Evolutionary conservation across 2,797 vertebrate genomes (phyloP), one percentile per base, ranked within the genome.

Genomic region (Buphagus erythrorhynchus): DNA sequence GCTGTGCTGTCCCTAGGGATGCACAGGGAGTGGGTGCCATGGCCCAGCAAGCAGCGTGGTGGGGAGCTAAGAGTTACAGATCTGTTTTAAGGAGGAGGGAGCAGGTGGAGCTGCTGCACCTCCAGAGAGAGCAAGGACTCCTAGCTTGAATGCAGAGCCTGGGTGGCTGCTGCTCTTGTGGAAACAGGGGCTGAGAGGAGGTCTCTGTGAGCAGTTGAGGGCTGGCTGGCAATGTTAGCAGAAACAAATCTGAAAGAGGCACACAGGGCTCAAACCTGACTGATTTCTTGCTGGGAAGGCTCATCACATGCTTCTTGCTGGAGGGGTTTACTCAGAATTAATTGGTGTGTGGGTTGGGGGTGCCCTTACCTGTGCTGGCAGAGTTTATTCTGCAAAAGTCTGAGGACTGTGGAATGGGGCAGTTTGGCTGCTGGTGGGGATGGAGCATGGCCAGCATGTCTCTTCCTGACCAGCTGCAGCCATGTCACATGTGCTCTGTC

Each of bases 41-140:
- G 0, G 0, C 33, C 18, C n/a, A 26, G 1, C 0, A 1, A 52
- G 55, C 38, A 54, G 16, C 0, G 0, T 29, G 33, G 16, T 3
- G 4, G 7, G n/a, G 25, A 86, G 25, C 35, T 71, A 66, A 52
- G 46, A 0, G 1, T 24, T 74, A 21, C 5, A 0, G 2, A 9
- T 35, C 7, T 33, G 14, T 68, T 91, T 61, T 26, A 26, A 80
- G 45, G 24, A 75, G 52, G 33, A 67, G 21, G 9, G 58, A 87
- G 38, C 54, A 61, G 19, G 15, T 68, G 54, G 24, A 72, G 31
- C 16, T 71, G 57, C 61, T 72, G 22, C 20, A 55, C 1, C 13
- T 73, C 14, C 49, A 18, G 54, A n/a, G 43, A 54, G 14, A 31
- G 13, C 9, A 51, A 22, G 31, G 35, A 24, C 17, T 71, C 21